Percentiles rank a stretch among this genome's conserved stretches.
Conservation (phyloP, 2,797 vertebrate species). For the Australoheros facetus region DNA sequence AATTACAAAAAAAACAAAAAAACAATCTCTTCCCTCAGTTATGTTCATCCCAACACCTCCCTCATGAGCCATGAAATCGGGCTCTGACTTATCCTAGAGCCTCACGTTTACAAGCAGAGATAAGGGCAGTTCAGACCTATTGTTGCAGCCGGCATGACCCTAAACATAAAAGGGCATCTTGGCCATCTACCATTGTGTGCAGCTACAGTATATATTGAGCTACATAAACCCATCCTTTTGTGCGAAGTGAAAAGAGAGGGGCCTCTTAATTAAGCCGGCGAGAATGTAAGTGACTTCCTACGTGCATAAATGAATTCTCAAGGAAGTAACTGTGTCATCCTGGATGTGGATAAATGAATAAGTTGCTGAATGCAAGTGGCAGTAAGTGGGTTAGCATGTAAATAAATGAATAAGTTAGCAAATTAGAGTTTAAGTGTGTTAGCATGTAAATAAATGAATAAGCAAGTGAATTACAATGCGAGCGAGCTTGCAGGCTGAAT, state of each 20-base stretch:
- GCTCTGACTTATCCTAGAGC: conserved; percentile 62
- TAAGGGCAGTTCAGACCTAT: conserved; percentile 73
- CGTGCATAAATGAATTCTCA: conserved; percentile 75
- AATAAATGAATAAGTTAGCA: conserved; percentile 82
- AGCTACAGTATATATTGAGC: conserved; percentile 56
- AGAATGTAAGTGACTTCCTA: conserved; percentile 74
- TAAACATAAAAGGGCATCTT: conserved; percentile 73
- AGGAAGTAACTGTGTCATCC: conserved; percentile 75
- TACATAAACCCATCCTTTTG: conserved; percentile 59
- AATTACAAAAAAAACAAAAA: conserved; percentile 33
- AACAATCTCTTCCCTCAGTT: conserved; percentile 32
- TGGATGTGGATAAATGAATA: conserved; percentile 79
- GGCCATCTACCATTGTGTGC: conserved; percentile 71
- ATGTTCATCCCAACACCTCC: conserved; percentile 56
- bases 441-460: conserved; percentile 81
- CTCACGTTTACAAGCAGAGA: conserved; percentile 74
- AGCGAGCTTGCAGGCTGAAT: conserved; percentile 47
- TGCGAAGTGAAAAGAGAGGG: conserved; percentile 61
- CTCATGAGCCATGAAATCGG: conserved; percentile 63
- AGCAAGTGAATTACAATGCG: conserved; percentile 62
- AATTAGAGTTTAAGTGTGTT: conserved; percentile 81
- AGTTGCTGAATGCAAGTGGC: conserved; percentile 69
- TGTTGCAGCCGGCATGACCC: conserved; percentile 71
- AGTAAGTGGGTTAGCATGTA: conserved; percentile 84
- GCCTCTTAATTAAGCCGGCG: conserved; percentile 74